Evolutionary conservation across 1,140 invertebrate species (phyloP), one percentile per base, ranked within the genome.

Genomic region (Euura saliciscinereae): DNA sequence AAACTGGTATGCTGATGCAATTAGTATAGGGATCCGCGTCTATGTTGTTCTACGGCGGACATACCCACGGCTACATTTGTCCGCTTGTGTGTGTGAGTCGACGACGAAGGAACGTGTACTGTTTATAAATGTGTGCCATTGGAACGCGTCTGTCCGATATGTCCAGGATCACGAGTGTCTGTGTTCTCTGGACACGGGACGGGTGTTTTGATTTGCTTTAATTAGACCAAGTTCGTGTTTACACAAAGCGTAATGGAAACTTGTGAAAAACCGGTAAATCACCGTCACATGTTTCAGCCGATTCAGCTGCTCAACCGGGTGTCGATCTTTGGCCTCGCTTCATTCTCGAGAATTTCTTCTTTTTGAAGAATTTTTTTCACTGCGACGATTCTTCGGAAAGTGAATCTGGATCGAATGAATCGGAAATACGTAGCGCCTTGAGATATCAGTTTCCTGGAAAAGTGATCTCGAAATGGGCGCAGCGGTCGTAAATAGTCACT

Each of bases 1-100:
- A 76, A 81, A 82, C 78, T 79, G 78, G 82, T 83, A 84, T 81
- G 81, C 79, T 84, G 83, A 84, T 84, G 83, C 82, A 84, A 84
- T 84, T 84, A 84, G 81, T 77, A 28, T 28, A 78, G 76, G 68
- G 70, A 74, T 28, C 75, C 77, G 77, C 76, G 71, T 81, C 78
- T 83, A 79, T 83, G 74, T 76, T 69, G 76, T 11, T 75, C 46
- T 73, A 77, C 71, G 71, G 44, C 13, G 8, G 51, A 59, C 51
- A n/a, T 59, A 59, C 51, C 8, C 51, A 59, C 51, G 13, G 3
- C 51, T 8, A 59, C 13, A 59, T 6, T 11, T 8, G 3, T n/a
- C 51, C 13, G 51, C 51, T 11, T 8, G 51, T 8, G 51, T 28
- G 28, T 59, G 51, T n/a, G 3, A 6, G 13, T 8, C 13, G 71